Percentiles rank a stretch among this genome's conserved stretches.
Evolutionary conservation across 2,797 vertebrate species (phyloP).

Genomic region (Gobio occitaniae): DNA sequence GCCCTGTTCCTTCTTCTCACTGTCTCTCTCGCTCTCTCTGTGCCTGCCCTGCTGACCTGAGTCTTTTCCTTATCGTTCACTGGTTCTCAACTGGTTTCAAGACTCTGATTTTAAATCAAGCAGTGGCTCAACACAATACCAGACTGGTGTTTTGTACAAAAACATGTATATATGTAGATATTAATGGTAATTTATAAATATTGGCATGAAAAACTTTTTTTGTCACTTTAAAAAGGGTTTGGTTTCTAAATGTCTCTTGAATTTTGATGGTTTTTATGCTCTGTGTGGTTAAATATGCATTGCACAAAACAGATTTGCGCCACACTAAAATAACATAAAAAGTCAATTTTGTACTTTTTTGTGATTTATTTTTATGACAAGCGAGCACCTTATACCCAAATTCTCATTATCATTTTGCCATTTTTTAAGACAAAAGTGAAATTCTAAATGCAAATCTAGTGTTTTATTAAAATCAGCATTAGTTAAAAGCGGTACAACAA

Average conservation of each 20-base stretch:
- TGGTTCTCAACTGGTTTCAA: conserved; percentile 22
- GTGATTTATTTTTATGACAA: not conserved
- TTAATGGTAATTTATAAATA: not conserved
- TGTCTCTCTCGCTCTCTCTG: conserved; percentile 12
- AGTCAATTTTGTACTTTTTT: not conserved
- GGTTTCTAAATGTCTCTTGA: not conserved
- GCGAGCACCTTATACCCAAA: not conserved
- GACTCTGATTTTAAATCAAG: not conserved
- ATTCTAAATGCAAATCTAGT: not conserved
- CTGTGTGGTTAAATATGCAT: not conserved
- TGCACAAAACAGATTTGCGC: conserved; percentile 2
- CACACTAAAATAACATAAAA: not conserved
- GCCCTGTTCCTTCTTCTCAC: conserved; percentile 39
- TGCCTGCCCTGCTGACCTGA: conserved; percentile 32
- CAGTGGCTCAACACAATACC: not conserved
- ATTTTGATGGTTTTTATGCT: conserved; percentile 2
- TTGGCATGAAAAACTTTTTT: not conserved
- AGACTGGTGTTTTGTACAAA: not conserved
- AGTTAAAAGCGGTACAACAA: conserved; percentile 2
- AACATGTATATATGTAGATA: not conserved
- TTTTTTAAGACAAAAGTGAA: not conserved
- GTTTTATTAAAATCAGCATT: not conserved
- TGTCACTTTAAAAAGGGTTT: not conserved
- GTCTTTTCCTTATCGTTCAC: not conserved
- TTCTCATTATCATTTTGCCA: not conserved